phyloP scores from a whole-genome alignment of 2,797 vertebrate genomes.

The Danio albolineatus region DNA sequence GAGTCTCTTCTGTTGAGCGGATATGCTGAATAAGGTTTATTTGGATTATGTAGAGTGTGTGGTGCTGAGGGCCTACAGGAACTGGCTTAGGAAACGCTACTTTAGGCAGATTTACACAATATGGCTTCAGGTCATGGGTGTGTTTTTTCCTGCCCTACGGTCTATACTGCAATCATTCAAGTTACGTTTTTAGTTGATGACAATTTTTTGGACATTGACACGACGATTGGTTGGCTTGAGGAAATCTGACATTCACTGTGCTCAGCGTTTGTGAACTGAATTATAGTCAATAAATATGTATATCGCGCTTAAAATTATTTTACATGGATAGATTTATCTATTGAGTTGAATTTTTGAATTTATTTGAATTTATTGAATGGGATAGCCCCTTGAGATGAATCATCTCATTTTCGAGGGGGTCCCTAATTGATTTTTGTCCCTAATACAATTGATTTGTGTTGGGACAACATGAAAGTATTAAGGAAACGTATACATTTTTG shows the following conservation, averaged over 20 bases:
- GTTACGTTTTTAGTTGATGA: not conserved
- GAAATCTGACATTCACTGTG: not conserved
- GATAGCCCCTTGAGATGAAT: no score
- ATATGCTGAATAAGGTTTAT: not conserved
- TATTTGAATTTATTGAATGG: no score
- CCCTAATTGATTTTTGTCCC: no score
- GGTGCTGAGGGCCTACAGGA: not conserved
- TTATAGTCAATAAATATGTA: not conserved
- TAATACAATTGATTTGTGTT: no score
- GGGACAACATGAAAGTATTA: no score
- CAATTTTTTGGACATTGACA: no score
- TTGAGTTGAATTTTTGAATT: no score
- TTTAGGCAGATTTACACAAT: not conserved
- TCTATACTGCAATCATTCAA: not conserved
- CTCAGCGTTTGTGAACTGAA: no score
- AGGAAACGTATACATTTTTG: no score
- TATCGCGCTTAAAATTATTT: no score
- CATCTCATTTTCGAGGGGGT: no score
- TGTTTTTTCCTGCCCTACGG: not conserved
- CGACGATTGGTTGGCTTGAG: not conserved
- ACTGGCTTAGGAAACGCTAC: not conserved
- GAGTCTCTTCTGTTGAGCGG: not conserved
- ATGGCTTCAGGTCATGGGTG: not conserved
- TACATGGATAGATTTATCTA: no score
- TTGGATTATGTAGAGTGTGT: not conserved